Conservation (phyloP, 2,888 invertebrate genomes). For the Eupithecia insigniata region DNA sequence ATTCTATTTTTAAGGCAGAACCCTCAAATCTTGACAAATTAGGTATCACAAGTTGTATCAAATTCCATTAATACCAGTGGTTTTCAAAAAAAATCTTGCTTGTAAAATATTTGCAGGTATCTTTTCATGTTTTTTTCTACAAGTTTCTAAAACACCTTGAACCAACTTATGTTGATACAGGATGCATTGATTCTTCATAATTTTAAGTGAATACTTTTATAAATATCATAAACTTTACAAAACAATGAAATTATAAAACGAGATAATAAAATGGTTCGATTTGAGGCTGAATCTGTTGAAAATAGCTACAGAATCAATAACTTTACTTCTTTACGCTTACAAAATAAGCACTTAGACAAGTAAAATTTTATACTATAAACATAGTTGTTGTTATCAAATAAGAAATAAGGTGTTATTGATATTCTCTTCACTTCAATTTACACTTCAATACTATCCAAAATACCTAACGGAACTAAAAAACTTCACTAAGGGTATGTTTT, state of each 20-base stretch:
- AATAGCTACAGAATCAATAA: no score
- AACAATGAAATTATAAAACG: neutral
- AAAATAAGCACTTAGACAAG: no score
- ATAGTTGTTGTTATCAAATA: no score
- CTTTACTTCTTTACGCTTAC: no score
- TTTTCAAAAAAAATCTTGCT: neutral
- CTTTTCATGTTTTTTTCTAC: neutral
- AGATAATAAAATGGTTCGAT: no score
- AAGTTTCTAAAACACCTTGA: neutral
- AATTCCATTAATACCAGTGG: neutral
- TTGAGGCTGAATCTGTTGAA: neutral
- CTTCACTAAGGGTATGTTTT: neutral
- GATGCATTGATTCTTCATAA: neutral
- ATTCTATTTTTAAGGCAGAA: neutral
- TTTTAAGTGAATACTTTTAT: neutral
- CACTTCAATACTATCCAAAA: no score
- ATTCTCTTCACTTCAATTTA: no score
- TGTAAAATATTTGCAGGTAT: neutral
- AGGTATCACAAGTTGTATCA: conserved; percentile 4
- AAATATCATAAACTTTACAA: neutral
- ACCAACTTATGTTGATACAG: neutral
- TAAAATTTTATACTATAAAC: no score
- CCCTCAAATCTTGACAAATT: conserved; percentile 4
- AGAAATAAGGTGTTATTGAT: no score
- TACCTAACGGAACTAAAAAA: neutral